Base-by-base conservation (phyloP, 2,797 vertebrate species). In the Phoeniculus purpureus region DNA sequence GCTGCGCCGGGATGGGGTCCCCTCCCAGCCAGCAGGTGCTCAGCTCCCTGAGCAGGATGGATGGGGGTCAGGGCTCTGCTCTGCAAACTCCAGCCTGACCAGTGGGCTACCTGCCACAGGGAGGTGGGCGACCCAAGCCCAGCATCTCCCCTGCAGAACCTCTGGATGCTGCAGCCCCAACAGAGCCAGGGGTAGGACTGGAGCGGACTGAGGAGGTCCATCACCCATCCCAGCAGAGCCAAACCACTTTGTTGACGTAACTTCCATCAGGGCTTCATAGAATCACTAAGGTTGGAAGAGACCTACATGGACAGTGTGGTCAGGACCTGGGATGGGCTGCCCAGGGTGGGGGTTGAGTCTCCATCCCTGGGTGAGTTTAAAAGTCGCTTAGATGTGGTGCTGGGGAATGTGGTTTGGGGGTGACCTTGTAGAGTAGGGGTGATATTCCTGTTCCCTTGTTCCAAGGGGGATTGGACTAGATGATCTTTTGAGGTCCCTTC, bases 91-190 rank as follows among this genome's bases (percentile, higher is more conserved):
- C 1, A 13, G n/a, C 0, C 21, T 1, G 23, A 22, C 45, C 12
- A 1, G 3, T 0, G 0, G 20, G 37, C 3, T 22, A 68, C 14
- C 19, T 14, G 15, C 5, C 58, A 15, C 7, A 1, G 29, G 15
- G 77, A 17, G 29, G 55, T 3, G 68, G 21, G 4, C 62, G 66
- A 34, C 5, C 50, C 23, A 76, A 25, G 14, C 3, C 3, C 2
- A 27, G 27, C 11, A 2, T 29, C 27, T 40, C 5, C 67, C 47
- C 12, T 4, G 0, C 14, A 56, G 6, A 2, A 2, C 21, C 25
- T 34, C 48, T 12, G 34, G 50, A 7, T 7, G 15, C 26, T 0
- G 6, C 17, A 43, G 4, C 52, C 34, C 54, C 54, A 6, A 4
- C 4, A 72, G 59, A 66, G 50, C 40, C 16, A 5, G 25, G 19